Conservation (phyloP, 2,113 vertebrate species). For the Turnix velox region DNA sequence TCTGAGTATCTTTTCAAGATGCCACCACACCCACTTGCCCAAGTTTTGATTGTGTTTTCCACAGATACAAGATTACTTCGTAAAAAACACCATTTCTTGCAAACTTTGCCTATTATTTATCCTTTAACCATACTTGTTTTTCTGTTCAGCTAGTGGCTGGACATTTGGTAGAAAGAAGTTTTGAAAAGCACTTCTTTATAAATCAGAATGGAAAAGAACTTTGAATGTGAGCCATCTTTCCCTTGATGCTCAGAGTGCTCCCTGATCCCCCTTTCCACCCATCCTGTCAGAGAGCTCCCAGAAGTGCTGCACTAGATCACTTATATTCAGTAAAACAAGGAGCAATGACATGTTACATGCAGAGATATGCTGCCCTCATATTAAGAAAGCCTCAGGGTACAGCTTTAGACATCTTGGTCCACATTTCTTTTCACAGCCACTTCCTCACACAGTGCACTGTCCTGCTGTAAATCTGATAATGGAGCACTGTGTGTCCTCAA, state of each 20-base stretch:
- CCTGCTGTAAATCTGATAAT: background rate
- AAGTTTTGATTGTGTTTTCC: background rate
- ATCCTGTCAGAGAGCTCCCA: background rate
- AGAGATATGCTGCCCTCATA: background rate
- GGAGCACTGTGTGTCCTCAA: fast-evolving
- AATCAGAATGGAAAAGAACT: background rate
- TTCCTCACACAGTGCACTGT: background rate
- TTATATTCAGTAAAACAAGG: background rate
- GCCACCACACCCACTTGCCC: background rate
- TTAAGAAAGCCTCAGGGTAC: background rate
- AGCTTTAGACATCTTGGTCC: background rate
- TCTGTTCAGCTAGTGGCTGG: background rate
- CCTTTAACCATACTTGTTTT: background rate
- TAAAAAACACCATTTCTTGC: background rate
- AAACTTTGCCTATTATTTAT: background rate
- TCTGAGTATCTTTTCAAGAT: background rate
- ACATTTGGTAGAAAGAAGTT: background rate
- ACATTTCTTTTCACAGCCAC: background rate
- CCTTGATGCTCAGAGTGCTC: background rate
- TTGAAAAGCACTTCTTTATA: background rate
- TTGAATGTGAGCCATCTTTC: background rate
- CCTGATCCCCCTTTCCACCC: fast-evolving
- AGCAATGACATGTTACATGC: background rate
- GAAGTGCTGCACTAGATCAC: background rate
- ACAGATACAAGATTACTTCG: background rate